These are phyloP conservation scores for Drosophila varians DNA, from an alignment of 1,140 invertebrate genomes.

Conservation along the genomic window DNA sequence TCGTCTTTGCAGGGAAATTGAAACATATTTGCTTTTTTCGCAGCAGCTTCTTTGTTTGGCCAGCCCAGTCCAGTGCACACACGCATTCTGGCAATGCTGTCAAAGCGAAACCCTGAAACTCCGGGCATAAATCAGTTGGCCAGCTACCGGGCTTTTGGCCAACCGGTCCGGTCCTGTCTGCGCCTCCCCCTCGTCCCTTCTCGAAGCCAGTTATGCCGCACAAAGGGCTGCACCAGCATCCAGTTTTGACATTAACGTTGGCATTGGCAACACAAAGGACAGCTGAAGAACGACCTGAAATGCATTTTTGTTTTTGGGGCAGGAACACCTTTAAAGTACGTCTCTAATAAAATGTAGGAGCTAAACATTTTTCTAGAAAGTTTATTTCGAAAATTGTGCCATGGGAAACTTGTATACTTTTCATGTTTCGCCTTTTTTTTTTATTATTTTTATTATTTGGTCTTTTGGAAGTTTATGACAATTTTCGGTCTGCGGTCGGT, in stretches of 20 bases:
- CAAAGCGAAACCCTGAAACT: constrained; percentile 16
- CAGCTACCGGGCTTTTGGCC: constrained; percentile 62
- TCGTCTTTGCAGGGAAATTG: constrained; percentile 31
- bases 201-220: constrained; percentile 20
- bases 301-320: neutral
- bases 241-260: constrained; percentile 26
- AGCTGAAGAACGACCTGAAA: neutral
- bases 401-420: neutral
- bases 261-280: constrained; percentile 37
- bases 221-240: constrained; percentile 30
- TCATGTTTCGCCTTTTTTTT: neutral
- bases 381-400: neutral
- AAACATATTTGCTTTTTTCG: constrained; percentile 37
- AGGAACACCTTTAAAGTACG: constrained; percentile 10
- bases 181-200: too few species aligned
- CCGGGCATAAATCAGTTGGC: constrained; percentile 60
- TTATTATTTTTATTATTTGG: constrained; percentile 19
- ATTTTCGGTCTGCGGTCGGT: constrained; percentile 13
- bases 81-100: constrained; percentile 10
- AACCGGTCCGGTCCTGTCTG: constrained; percentile 16
- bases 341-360: too few species aligned
- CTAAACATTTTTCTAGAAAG: neutral
- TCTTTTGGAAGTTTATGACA: constrained; percentile 39
- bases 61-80: constrained; percentile 16
- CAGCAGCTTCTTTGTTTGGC: constrained; percentile 35